Evolutionary conservation across 2,113 vertebrate species (phyloP).

Genomic region (Poicephalus meyeri): DNA sequence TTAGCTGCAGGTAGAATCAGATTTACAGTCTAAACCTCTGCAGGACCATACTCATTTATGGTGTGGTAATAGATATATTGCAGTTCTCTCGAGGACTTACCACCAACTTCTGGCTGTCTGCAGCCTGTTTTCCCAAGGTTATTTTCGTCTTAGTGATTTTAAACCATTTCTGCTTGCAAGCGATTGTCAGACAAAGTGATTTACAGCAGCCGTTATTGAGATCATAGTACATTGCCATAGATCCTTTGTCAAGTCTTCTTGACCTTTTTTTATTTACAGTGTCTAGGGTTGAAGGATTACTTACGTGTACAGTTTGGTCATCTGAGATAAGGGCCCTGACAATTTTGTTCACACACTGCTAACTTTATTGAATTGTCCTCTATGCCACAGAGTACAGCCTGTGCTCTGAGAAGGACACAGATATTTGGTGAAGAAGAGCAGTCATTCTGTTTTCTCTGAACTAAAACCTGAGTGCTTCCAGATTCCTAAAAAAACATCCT

Average conservation of each 20-base stretch:
- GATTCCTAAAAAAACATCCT: not conserved
- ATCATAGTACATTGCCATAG: not conserved
- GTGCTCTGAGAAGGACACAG: not conserved
- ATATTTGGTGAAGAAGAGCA: not conserved
- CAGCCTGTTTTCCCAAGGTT: not conserved
- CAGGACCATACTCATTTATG: not conserved
- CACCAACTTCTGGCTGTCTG: not conserved
- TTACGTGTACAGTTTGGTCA: not conserved
- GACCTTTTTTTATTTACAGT: slow-evolving; percentile 10
- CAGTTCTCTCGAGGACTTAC: not conserved
- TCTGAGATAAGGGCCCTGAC: slow-evolving; percentile 11
- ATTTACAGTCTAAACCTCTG: not conserved
- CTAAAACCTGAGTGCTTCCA: not conserved
- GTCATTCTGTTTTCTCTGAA: not conserved
- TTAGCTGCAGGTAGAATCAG: not conserved
- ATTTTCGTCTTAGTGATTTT: not conserved
- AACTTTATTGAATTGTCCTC: slow-evolving; percentile 28
- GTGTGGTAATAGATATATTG: not conserved
- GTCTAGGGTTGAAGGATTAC: slow-evolving; percentile 7
- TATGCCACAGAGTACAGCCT: not conserved
- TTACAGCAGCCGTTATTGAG: not conserved
- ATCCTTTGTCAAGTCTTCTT: not conserved
- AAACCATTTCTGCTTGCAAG: not conserved
- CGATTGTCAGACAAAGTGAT: not conserved
- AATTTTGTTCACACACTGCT: slow-evolving; percentile 11